Percentiles rank a stretch among this genome's conserved stretches.
phyloP scores from a whole-genome alignment of 2,113 vertebrate genomes.

The Vireo altiloquus region DNA sequence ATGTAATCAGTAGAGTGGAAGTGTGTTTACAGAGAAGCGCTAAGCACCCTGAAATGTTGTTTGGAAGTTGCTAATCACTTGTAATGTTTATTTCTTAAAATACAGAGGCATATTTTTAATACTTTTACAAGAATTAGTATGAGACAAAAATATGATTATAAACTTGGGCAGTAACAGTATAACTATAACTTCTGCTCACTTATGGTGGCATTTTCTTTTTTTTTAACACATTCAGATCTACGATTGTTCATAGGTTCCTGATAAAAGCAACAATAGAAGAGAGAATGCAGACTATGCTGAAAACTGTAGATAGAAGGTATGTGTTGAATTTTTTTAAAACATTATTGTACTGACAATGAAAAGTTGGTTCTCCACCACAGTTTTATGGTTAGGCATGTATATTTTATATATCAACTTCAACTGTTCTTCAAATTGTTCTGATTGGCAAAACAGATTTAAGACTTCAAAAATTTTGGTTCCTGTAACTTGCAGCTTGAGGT shows the following conservation, averaged over 20 bases:
- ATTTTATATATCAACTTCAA: background rate
- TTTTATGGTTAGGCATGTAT: background rate
- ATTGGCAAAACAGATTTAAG: background rate
- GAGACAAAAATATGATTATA: background rate
- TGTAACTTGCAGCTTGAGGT: background rate
- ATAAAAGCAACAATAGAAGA: constrained; percentile 99
- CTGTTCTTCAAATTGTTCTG: background rate
- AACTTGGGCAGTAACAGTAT: background rate
- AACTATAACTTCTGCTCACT: background rate
- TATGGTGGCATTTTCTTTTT: background rate
- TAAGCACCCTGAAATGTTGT: background rate
- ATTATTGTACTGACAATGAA: background rate
- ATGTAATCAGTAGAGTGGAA: background rate
- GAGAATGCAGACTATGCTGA: constrained; percentile 95
- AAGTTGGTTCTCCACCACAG: background rate
- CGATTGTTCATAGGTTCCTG: constrained; percentile 94
- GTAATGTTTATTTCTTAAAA: background rate
- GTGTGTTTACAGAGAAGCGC: background rate
- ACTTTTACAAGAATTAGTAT: background rate
- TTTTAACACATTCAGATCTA: constrained; percentile 77
- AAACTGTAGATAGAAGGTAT: constrained; percentile 91
- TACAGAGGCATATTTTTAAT: background rate
- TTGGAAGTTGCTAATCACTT: background rate
- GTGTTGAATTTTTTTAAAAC: background rate
- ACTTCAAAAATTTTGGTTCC: background rate